A percentile compares a stretch with the other conserved stretches of the same genome.
These are phyloP conservation scores for Cataglyphis hispanica DNA, from an alignment of 1,140 invertebrate species.

Conservation along the genomic window DNA sequence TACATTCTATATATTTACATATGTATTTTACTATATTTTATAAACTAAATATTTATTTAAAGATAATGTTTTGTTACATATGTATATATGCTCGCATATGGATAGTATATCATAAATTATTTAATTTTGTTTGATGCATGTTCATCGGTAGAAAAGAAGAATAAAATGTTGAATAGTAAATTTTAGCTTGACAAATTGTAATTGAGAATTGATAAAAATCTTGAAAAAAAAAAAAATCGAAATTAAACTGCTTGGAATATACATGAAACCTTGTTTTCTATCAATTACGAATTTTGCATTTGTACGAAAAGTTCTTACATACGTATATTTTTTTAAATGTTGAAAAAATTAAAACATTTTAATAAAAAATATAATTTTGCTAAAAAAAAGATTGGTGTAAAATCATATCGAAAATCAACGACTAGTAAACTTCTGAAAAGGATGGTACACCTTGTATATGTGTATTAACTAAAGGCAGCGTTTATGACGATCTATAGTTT, in stretches of 20 bases:
- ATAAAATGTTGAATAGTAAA: background rate
- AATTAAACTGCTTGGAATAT: constrained; percentile 2
- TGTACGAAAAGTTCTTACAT: background rate
- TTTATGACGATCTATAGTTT: constrained; percentile 43
- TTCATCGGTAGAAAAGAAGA: too few species aligned
- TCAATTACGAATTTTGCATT: background rate
- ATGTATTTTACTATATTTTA: constrained; percentile 19
- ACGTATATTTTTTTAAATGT: background rate
- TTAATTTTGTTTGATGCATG: too few species aligned
- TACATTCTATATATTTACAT: background rate
- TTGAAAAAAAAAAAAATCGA: background rate
- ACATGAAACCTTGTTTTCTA: background rate
- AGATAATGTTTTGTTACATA: background rate
- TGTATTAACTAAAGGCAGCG: constrained; percentile 60
- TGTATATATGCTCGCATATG: background rate
- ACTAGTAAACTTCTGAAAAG: background rate
- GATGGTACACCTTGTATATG: constrained; percentile 25
- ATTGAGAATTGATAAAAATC: background rate
- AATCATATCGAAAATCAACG: background rate
- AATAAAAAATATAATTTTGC: background rate
- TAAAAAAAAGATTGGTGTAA: background rate
- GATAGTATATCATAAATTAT: too few species aligned
- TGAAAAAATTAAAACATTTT: background rate
- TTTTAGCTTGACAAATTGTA: background rate
- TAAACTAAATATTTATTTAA: background rate